Evolutionary conservation across 2,113 vertebrate genomes (phyloP), one percentile per base, ranked within the genome.

Genomic region (Dipodomys spectabilis): DNA sequence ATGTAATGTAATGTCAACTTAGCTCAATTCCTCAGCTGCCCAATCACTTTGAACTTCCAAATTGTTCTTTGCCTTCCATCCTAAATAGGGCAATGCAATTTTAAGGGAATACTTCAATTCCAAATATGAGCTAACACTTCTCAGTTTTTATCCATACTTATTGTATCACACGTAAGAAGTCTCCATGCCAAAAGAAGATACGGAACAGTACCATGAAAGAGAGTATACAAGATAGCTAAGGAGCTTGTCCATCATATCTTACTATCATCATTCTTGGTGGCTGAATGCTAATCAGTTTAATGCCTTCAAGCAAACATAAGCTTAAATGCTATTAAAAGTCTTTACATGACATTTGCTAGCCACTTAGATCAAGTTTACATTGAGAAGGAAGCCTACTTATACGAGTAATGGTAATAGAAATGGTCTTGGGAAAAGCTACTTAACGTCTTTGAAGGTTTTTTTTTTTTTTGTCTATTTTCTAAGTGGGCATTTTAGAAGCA

Each of bases 311-410:
- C 87, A 93, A 84, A 92, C 44, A 92, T 96, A 86, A 95, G 88
- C 93, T 84, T 95, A 95, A 95, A 88, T 60, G 81, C 88, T 88
- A 88, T 93, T 90, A 93, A 96, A 94, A 82, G 68, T 45, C 86
- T 86, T 95, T 90, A 62, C 75, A 64, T 73, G 90, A 83, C 75
- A 91, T 84, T 95, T 85, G 45, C 92, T 91, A 90, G 95, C 85
- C 90, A 86, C 80, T 93, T 89, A 77, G 65, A 94, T 93, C 92
- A 90, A 28, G 83, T 91, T 96, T 95, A 90, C 92, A 91, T 96
- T 77, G 93, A 96, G 96, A 64, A 75, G 86, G 57, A 92, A 88
- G 88, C 65, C 25, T 92, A 90, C 86, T 91, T 93, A 84, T 85
- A 93, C 62, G 90, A 90, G 80, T 92, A 85, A 96, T 45, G 15